Evolutionary conservation across 2,888 invertebrate species (phyloP), one percentile per base, ranked within the genome.

Genomic region (Brenthis hecate): DNA sequence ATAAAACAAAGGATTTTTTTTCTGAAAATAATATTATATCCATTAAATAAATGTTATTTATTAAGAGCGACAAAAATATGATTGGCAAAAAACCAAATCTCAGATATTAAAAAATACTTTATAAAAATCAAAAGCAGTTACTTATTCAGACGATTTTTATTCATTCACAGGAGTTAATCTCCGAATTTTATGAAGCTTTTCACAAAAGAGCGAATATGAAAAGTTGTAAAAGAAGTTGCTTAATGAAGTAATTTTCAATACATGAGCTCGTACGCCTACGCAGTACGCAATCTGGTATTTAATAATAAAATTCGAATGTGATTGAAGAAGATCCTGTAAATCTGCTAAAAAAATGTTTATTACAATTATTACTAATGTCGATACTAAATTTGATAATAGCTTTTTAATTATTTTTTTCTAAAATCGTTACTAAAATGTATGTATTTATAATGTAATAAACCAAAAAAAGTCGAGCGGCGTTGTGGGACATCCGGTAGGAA

Each of bases 161-260:
- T 60, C 50, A 50, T 60, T 28, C 13, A n/a, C 23, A 28, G 48
- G 28, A 13, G n/a, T 58, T 23, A 58, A 28, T 28, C 23, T 60
- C 48, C n/a, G 58, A 60, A 28, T 60, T 60, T 60, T 48, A 47
- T 14, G 48, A n/a, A 43, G 36, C 36, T 43, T 43, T n/a, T 50
- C 3, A 60, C 13, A 60, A 16, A 16, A 50, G 11, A 47, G 23
- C 47, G 60, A 60, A 60, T 32, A 50, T n/a, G 60, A 28, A n/a
- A 60, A 50, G 13, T 50, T 28, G 28, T 16, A 60, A 60, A 60
- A 60, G 50, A 50, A 50, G 11, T 48, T 48, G 48, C 47, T 28
- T 60, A 60, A 28, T 60, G 48, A 60, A 60, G 58, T n/a, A 60
- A 60, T 60, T 28, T n/a, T 60, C 48, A 58, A 58, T 58, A 58